phyloP scores from a whole-genome alignment of 1,140 invertebrate genomes.

The Bombus haemorrhoidalis region DNA sequence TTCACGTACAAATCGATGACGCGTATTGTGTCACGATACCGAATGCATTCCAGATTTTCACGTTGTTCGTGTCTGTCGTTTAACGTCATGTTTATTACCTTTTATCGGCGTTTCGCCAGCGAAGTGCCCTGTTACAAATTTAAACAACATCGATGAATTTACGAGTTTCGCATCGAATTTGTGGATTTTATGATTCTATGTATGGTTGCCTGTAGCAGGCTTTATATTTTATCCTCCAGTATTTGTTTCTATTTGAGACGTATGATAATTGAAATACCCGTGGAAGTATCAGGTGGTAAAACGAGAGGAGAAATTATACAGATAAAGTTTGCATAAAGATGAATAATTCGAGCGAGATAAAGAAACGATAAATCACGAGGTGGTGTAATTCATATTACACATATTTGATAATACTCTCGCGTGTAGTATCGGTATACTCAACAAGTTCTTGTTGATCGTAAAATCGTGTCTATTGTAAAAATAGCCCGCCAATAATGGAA shows the following conservation, averaged over 20 bases:
- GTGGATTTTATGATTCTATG: background rate
- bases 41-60: constrained; percentile 19
- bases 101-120: background rate
- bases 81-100: background rate
- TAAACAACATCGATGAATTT: background rate
- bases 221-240: background rate
- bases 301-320: background rate
- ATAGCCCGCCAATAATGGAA: background rate
- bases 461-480: constrained; percentile 5
- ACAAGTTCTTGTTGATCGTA: background rate
- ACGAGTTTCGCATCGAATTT: background rate
- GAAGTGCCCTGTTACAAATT: background rate
- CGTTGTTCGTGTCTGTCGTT: background rate
- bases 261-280: constrained; percentile 1
- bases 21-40: background rate
- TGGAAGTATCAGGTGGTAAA: too few species aligned
- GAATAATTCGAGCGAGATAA: constrained; percentile 13
- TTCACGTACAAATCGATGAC: constrained; percentile 43
- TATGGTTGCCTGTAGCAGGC: background rate
- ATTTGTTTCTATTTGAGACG: background rate
- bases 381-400: background rate
- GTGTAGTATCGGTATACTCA: background rate
- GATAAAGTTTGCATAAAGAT: background rate
- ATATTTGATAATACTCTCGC: background rate
- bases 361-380: background rate